Base-by-base conservation (phyloP, 35 echinoderm and acorn worm species). In the Apostichopus californicus region DNA sequence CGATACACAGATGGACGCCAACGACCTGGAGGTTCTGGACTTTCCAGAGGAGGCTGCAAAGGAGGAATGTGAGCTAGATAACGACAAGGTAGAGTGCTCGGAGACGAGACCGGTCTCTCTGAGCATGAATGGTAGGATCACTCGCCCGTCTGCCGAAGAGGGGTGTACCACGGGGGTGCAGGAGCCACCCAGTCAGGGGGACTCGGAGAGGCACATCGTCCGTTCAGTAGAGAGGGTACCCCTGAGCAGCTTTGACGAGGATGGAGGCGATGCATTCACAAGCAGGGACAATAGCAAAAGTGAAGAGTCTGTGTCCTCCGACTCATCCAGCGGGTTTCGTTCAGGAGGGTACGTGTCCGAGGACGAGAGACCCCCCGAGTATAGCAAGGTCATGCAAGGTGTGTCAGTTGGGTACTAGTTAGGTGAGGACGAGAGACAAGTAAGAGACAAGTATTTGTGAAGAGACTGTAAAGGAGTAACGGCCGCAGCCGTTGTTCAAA, bases 241-340 rank as follows among this genome's bases (percentile, higher is more conserved):
- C 17, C 46, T 70, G 88, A 60, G 61, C 77, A 65, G 75, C 60
- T 70, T 82, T 84, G 65, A 88, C 56, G 60, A 87, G 46, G 24
- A 73, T 73, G 59, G 87, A 77, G 88, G 63, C 5, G 57, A 73
- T 59, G 87, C 92, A 11, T 95, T 95, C 77, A 56, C 83, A 56
- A 88, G 78, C 73, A 90, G 91, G 18, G 94, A 93, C 55, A 98
- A 90, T 90, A 92, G 94, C 88, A 95, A 98, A 90, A 98, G 96
- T 58, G 96, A 98, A 57, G 96, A 98, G 57, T 98, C 96, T 5
- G 96, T 98, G 68, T 96, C 96, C 1, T 98, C 96, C 23, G 96
- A 98, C 78, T 95, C 94, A 20, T 98, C 96, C 2, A 98, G 96
- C 56, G 96, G 96, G 21, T 98, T 98, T 90, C 90, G 94, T n/a